Evolutionary conservation across 2,797 vertebrate species (phyloP).

Genomic region (Australoheros facetus): DNA sequence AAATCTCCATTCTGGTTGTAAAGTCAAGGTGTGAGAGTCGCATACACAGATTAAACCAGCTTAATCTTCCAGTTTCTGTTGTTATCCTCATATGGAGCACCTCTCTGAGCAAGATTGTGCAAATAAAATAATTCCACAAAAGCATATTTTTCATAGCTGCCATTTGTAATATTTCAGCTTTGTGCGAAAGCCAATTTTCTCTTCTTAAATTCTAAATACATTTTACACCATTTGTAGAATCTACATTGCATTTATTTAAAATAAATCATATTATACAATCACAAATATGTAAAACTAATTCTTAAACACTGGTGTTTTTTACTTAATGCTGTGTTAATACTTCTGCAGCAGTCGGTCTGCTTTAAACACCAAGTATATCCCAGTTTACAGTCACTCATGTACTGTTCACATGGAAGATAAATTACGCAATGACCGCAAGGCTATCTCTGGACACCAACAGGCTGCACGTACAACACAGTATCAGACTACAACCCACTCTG

Average conservation of each 20-base stretch:
- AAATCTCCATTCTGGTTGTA: not conserved
- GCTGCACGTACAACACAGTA: slow-evolving; percentile 30
- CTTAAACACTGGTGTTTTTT: not conserved
- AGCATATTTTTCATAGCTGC: slow-evolving; percentile 21
- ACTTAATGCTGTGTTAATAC: not conserved
- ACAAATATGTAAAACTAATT: not conserved
- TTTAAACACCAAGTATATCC: not conserved
- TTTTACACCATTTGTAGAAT: not conserved
- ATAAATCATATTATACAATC: not conserved
- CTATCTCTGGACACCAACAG: slow-evolving; percentile 58
- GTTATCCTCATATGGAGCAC: slow-evolving; percentile 23
- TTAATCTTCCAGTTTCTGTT: slow-evolving; percentile 35
- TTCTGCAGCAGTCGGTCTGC: not conserved
- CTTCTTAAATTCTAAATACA: not conserved
- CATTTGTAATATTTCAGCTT: slow-evolving; percentile 14
- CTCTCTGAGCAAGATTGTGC: not conserved
- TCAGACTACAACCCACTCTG: slow-evolving; percentile 10
- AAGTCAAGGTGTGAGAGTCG: slow-evolving; percentile 22
- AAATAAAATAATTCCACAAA: slow-evolving; percentile 41
- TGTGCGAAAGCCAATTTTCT: not conserved
- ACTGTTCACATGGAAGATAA: slow-evolving; percentile 30
- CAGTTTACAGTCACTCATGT: slow-evolving; percentile 16
- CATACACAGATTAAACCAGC: slow-evolving; percentile 22
- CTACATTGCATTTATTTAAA: not conserved
- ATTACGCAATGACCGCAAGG: slow-evolving; percentile 67